Evolutionary conservation across 2,888 invertebrate species (phyloP), one percentile per base, ranked within the genome.

Genomic region (Protophormia terraenovae): DNA sequence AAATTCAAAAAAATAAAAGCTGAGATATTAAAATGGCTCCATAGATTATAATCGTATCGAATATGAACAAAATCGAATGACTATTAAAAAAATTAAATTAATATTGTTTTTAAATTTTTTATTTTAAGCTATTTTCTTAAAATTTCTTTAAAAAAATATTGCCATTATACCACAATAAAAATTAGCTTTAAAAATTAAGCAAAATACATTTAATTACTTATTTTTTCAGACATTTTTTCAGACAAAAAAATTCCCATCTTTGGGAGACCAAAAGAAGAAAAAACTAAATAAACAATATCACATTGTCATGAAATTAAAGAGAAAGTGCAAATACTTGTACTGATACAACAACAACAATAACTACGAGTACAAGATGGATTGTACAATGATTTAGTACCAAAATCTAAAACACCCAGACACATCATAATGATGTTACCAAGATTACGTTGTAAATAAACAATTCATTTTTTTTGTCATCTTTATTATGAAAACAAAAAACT

Each of bases 261-360:
- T 72, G 53, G 35, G 22, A 32, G 7, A 27, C 1, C 5, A 16
- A 41, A n/a, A 41, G 24, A 29, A 53, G 29, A 35, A 24, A 24
- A 16, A 29, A 16, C 35, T 41, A 41, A 41, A 55, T 14, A 58
- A 55, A 69, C 35, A 72, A 41, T 41, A 72, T 14, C 58, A 29
- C 69, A 55, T 55, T 77, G 67, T 58, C 67, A 60, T 69, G 60
- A 60, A 60, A 60, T 67, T 35, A 27, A 47, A 78, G 78, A 78
- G 78, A 78, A 78, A 78, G 78, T 78, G 69, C 78, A 78, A 78
- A 69, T 62, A 69, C 35, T 66, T 35, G 32, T 67, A 16, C n/a
- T 24, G 29, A 16, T 24, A 38, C 5, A 19, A 32, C 16, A 14
- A 10, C 1, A 41, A 32, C 32, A 29, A 29, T 7, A 35, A 62